phyloP scores from a whole-genome alignment of 2,797 vertebrate genomes.

The Sebastes itinus region DNA sequence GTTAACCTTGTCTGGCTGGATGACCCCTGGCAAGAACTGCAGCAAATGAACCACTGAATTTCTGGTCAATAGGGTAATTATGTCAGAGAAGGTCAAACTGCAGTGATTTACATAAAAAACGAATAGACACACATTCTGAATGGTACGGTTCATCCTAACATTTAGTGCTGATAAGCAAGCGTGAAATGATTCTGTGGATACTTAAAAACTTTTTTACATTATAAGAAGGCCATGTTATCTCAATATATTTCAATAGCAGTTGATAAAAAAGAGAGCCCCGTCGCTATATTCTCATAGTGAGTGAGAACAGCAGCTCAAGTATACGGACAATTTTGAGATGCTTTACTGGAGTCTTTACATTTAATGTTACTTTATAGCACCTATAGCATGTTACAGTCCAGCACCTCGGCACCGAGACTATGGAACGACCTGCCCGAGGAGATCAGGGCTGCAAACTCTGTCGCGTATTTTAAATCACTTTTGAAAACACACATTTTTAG shows the following conservation, averaged over 20 bases:
- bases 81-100: slow-evolving; percentile 57
- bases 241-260: background rate
- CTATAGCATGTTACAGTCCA: too few species aligned
- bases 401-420: too few species aligned
- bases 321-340: background rate
- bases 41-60: slow-evolving; percentile 55
- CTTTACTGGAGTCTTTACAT: background rate
- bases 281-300: background rate
- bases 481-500: too few species aligned
- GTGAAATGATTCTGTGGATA: background rate
- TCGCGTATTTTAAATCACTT: too few species aligned
- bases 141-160: too few species aligned
- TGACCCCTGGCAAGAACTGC: slow-evolving; percentile 49
- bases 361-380: background rate
- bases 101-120: slow-evolving; percentile 52
- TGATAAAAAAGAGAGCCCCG: background rate
- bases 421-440: too few species aligned
- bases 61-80: slow-evolving; percentile 65
- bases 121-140: slow-evolving; percentile 19
- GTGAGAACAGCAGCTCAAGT: background rate
- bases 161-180: background rate
- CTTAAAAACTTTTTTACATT: background rate
- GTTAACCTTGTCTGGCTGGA: slow-evolving; percentile 69
- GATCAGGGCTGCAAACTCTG: too few species aligned
- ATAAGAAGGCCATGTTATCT: background rate